phyloP scores from a whole-genome alignment of 2,113 vertebrate species.

The Coturnix japonica region DNA sequence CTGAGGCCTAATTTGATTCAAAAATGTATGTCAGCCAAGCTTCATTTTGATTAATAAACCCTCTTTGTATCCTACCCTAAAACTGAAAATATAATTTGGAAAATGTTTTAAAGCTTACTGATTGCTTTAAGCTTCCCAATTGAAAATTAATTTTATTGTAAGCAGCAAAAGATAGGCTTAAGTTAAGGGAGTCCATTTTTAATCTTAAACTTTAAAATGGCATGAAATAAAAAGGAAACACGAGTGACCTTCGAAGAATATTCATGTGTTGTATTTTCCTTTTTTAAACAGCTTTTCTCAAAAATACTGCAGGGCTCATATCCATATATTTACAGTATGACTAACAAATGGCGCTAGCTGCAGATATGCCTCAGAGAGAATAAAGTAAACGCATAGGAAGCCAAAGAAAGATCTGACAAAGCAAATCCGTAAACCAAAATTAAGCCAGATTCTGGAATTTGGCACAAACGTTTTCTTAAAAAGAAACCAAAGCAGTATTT shows the following conservation, averaged over 20 bases:
- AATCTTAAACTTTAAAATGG: background rate
- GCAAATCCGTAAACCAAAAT: background rate
- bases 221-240: background rate
- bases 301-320: background rate
- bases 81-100: background rate
- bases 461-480: background rate
- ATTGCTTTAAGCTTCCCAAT: background rate
- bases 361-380: conserved; percentile 17
- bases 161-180: no score
- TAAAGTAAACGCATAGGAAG: background rate
- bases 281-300: background rate
- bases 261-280: rapidly evolving
- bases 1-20: background rate
- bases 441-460: background rate
- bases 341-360: background rate
- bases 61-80: background rate
- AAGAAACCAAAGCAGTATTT: background rate
- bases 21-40: background rate
- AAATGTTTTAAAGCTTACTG: background rate
- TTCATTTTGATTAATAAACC: background rate
- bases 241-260: background rate
- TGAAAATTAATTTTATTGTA: background rate
- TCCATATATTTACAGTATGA: background rate
- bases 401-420: background rate
- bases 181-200: background rate